Conservation (phyloP, 2,113 vertebrate genomes). For the Oxygymnocypris stewartii region DNA sequence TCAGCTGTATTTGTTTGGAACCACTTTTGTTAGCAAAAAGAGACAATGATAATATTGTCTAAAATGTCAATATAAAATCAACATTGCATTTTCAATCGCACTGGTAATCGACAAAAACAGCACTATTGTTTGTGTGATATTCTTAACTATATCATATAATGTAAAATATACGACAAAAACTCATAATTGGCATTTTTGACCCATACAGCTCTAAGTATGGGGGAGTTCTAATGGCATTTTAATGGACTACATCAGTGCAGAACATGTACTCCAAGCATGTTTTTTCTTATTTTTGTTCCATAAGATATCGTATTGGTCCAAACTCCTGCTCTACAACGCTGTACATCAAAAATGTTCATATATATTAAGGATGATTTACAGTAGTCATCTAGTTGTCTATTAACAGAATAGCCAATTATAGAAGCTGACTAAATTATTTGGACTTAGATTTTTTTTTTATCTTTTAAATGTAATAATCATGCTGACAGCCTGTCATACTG, state of each 20-base stretch:
- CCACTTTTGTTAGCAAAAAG: neutral
- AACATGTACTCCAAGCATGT: too few relatives aligned
- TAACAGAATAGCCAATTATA: neutral
- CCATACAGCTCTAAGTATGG: neutral
- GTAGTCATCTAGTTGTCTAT: neutral
- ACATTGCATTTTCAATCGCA: neutral
- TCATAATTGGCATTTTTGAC: too few relatives aligned
- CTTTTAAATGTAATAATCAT: neutral
- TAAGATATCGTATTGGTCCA: neutral
- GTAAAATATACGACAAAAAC: too few relatives aligned
- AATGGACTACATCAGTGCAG: too few relatives aligned
- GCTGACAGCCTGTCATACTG: neutral
- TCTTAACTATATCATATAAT: neutral
- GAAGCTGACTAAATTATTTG: neutral
- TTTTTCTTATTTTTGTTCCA: too few relatives aligned
- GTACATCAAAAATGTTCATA: neutral
- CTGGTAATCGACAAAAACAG: neutral
- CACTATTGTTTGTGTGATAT: neutral
- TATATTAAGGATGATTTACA: neutral
- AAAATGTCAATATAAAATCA: neutral
- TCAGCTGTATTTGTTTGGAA: neutral
- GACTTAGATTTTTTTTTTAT: neutral
- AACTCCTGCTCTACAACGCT: neutral
- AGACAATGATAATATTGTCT: neutral
- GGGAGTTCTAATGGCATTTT: too few relatives aligned